Evolutionary conservation across 2,797 vertebrate species (phyloP).

Genomic region (Acanthopagrus latus): DNA sequence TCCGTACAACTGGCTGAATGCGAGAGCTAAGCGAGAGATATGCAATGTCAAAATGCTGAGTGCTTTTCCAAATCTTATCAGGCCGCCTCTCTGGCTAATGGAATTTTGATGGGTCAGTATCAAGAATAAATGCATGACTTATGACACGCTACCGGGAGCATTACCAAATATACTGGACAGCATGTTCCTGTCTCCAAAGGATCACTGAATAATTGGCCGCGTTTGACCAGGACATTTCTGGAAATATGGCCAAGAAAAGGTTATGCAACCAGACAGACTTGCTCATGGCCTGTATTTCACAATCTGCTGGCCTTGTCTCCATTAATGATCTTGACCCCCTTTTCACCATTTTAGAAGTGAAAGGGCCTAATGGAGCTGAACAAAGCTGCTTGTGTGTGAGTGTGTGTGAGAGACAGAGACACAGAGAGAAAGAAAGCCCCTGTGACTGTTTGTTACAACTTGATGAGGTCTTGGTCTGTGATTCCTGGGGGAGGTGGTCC

Average conservation of each 20-base stretch:
- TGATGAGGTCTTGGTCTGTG: slow-evolving; percentile 96
- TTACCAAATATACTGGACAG: slow-evolving; percentile 77
- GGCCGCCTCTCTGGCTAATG: slow-evolving; percentile 70
- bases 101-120: slow-evolving; percentile 79
- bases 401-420: slow-evolving; percentile 55
- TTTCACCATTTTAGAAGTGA: slow-evolving; percentile 74
- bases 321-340: slow-evolving; percentile 80
- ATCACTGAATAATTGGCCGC: slow-evolving; percentile 78
- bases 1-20: slow-evolving; percentile 41
- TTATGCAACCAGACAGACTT: slow-evolving; percentile 75
- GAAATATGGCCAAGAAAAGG: slow-evolving; percentile 76
- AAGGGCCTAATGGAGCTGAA: slow-evolving; percentile 80
- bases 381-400: slow-evolving; percentile 68
- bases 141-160: slow-evolving; percentile 72
- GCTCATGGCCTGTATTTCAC: slow-evolving; percentile 78
- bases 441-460: slow-evolving; percentile 83
- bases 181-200: slow-evolving; percentile 72
- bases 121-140: slow-evolving; percentile 77
- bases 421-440: slow-evolving; percentile 58
- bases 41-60: slow-evolving; percentile 70
- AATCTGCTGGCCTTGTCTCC: slow-evolving; percentile 76
- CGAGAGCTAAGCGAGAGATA: slow-evolving; percentile 59
- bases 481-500: slow-evolving; percentile 90
- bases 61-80: slow-evolving; percentile 71
- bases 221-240: slow-evolving; percentile 77